A percentile compares a stretch with the other conserved stretches of the same genome.
Conservation (phyloP, 2,113 vertebrate genomes). For the Dicrurus megarhynchus region DNA sequence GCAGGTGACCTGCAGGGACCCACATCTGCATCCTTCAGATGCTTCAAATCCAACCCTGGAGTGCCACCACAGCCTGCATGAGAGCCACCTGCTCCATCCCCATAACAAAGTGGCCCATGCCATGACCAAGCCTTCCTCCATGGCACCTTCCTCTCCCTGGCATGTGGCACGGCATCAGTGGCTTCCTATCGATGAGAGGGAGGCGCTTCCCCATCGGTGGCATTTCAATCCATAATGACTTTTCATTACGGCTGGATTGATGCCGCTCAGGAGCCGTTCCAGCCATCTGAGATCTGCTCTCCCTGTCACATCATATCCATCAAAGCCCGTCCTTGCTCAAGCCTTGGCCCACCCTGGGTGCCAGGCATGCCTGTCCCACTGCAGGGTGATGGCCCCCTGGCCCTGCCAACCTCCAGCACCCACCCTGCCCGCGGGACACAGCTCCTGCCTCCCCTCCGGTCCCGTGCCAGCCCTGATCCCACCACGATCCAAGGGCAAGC, state of each 20-base stretch:
- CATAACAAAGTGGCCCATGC: rapidly evolving
- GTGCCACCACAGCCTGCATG: neutral
- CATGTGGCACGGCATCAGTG: neutral
- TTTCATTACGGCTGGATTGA: neutral
- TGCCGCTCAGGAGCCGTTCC: neutral
- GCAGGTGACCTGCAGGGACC: neutral
- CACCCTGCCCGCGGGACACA: neutral
- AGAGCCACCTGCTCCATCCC: neutral
- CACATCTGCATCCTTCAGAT: neutral
- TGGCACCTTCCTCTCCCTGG: neutral
- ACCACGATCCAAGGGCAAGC: neutral
- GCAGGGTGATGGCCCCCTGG: neutral
- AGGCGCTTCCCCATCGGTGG: neutral
- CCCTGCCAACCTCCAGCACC: neutral
- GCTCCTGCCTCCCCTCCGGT: neutral
- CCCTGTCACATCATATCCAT: neutral
- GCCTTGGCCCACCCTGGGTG: neutral
- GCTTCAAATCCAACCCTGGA: neutral
- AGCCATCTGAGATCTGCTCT: neutral
- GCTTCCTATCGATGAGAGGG: neutral
- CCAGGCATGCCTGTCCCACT: neutral
- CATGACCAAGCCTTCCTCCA: neutral
- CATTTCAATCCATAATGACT: slow-evolving; percentile 23
- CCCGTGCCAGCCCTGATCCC: neutral
- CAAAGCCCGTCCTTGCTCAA: neutral